Conservation (phyloP, 2,113 vertebrate species). For the Grammatotria lemairii region DNA sequence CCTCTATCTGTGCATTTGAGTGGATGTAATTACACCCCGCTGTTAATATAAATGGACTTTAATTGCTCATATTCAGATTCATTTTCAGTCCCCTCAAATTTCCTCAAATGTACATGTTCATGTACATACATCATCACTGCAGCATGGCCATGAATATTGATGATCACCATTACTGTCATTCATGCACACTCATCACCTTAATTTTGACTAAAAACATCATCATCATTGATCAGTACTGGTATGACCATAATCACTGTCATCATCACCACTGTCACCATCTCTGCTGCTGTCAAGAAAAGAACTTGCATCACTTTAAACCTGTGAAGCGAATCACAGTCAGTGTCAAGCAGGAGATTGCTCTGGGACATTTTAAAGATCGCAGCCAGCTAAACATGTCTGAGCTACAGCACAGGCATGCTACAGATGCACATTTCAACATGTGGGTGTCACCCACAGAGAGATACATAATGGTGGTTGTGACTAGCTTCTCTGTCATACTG, state of each 20-base stretch:
- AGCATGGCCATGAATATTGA: neutral
- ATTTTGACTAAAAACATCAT: neutral
- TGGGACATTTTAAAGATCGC: conserved; percentile 49
- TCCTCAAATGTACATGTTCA: neutral
- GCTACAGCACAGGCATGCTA: conserved; percentile 8
- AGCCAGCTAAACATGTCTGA: conserved; percentile 39
- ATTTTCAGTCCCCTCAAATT: neutral
- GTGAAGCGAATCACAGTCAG: conserved; percentile 14
- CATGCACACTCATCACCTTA: neutral
- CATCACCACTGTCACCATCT: neutral
- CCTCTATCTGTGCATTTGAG: neutral
- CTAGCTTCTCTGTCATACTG: conserved; percentile 56
- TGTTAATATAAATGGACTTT: conserved; percentile 2
- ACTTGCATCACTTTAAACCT: conserved; percentile 2
- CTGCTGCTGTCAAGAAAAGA: neutral
- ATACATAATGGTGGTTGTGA: conserved; percentile 53
- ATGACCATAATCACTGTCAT: neutral
- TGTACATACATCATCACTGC: neutral
- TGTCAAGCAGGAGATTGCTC: conserved; percentile 40
- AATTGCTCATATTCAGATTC: neutral
- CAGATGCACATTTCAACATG: conserved; percentile 46
- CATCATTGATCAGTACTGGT: neutral
- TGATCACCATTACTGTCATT: neutral
- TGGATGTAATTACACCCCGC: conserved; percentile 8
- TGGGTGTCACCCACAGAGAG: conserved; percentile 58